A percentile compares a stretch with the other conserved stretches of the same genome.
These are phyloP conservation scores for Antrozous pallidus DNA, from an alignment of 2,797 vertebrate genomes.

Conservation along the genomic window DNA sequence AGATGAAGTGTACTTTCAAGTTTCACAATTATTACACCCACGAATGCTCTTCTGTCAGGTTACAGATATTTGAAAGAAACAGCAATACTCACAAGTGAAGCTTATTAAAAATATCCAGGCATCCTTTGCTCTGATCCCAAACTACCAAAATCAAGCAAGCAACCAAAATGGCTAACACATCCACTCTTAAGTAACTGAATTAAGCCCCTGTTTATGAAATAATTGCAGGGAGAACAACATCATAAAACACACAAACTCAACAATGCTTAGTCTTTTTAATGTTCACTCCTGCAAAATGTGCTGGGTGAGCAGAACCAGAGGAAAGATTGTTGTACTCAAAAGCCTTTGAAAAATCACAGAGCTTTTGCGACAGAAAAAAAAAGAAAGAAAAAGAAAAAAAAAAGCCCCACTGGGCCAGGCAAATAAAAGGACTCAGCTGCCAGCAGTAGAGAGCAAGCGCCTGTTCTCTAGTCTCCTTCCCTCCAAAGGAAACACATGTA, in stretches of 20 bases:
- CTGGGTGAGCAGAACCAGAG: constrained; percentile 26
- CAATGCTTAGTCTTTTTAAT: constrained; percentile 50
- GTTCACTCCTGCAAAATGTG: constrained; percentile 34
- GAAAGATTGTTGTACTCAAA: background rate
- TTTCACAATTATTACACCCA: background rate
- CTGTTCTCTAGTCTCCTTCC: background rate
- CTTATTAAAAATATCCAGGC: background rate
- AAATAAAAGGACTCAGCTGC: constrained; percentile 41
- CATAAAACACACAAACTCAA: constrained; percentile 43
- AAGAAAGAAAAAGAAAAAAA: too few species aligned
- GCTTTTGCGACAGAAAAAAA: background rate
- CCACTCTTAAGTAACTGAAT: background rate
- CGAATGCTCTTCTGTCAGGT: background rate
- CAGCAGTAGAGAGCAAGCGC: constrained; percentile 3
- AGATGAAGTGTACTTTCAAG: background rate
- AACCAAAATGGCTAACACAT: background rate
- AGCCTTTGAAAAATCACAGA: constrained; percentile 52
- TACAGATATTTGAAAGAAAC: background rate
- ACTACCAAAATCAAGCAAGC: background rate
- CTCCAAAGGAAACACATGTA: background rate
- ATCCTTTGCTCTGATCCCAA: background rate
- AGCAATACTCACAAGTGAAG: background rate
- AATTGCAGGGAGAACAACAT: constrained; percentile 10
- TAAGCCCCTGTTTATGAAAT: background rate
- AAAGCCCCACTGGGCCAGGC: background rate